Base-by-base conservation (phyloP, 2,888 invertebrate species). In the Synergus japonicus region DNA sequence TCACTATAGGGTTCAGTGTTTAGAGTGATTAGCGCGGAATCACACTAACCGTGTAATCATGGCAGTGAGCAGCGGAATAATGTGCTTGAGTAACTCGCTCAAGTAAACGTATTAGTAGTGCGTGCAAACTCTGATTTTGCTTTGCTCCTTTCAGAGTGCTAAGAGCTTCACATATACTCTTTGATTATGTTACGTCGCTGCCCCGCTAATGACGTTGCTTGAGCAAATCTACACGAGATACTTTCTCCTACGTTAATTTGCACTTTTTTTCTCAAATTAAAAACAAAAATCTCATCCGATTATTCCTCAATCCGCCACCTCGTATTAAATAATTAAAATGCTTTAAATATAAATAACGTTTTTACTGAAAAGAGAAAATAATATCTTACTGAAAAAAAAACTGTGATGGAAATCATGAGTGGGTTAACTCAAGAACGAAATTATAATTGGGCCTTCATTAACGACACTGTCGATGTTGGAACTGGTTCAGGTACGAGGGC, bases 371-470 rank as follows among this genome's bases (percentile, higher is more conserved):
- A 54, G n/a, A 37, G n/a, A 9, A 54, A 54, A 9, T 60, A 10
- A 29, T 63, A 12, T 63, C 60, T 63, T 13, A 5, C 29, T 18
- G 12, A 29, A 29, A 29, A 60, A 60, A 9, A 10, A 0, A 0
- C 1, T 1, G 5, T 29, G 12, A 63, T 29, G 12, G 0, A 29
- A 4, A 13, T 63, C 5, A 63, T 12, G 10, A 60, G 60, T 22
- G 22, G 10, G 5, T 22, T 10, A 12, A 46, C 5, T 18, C 60
- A 22, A 22, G 58, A 18, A 60, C 18, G 22, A 58, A 63, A 89
- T 88, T 87, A 88, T 90, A 90, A 90, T 90, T 89, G 89, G 87
- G 73, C 84, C 83, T 87, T 89, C 90, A 90, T 90, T 90, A 90
- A 90, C 89, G 89, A 87, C 86, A 87, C 84, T 77, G 82, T 54